Evolutionary conservation across 2,113 vertebrate genomes (phyloP).

Genomic region (Paramormyrops kingsleyae): DNA sequence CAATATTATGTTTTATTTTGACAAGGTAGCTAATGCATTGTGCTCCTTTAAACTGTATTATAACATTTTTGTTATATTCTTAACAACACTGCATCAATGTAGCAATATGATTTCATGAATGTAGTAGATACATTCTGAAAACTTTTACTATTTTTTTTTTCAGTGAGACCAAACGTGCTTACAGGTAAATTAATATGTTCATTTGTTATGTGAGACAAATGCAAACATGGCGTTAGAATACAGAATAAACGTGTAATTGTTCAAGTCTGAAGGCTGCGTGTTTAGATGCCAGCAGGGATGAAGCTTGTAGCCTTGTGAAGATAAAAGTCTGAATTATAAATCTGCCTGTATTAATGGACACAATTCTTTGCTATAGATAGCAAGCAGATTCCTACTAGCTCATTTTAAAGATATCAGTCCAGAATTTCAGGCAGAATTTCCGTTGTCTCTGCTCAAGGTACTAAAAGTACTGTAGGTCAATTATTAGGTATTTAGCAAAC

Average conservation of each 20-base stretch:
- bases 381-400: neutral
- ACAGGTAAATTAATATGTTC: neutral
- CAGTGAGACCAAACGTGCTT: neutral
- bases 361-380: neutral
- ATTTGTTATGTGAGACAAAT: neutral
- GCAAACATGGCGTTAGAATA: neutral
- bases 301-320: neutral
- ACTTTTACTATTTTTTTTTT: neutral
- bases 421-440: neutral
- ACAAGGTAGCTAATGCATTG: neutral
- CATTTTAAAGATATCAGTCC: neutral
- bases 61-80: neutral
- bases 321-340: neutral
- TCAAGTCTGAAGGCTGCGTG: neutral
- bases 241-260: neutral
- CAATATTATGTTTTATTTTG: neutral
- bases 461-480: conserved; percentile 25
- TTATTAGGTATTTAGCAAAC: conserved; percentile 34
- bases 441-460: conserved; percentile 26
- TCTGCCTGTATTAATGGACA: neutral
- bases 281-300: neutral
- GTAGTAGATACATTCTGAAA: neutral
- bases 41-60: neutral
- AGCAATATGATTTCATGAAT: neutral
- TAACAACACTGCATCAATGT: conserved; percentile 6